These are phyloP conservation scores for Nanger granti DNA, from an alignment of 2,113 vertebrate genomes.

Conservation along the genomic window DNA sequence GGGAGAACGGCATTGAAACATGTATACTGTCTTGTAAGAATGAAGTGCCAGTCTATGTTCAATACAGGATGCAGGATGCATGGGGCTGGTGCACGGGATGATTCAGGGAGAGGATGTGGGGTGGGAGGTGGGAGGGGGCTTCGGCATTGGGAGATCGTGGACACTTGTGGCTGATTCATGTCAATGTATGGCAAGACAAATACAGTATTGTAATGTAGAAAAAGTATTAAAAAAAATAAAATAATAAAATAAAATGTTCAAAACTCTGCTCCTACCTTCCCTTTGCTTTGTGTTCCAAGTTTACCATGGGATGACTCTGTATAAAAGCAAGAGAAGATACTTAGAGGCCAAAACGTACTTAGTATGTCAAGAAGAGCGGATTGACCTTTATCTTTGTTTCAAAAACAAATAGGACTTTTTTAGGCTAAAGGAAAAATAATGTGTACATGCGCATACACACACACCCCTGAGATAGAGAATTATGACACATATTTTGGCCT, in stretches of 20 bases:
- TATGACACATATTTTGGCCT: neutral
- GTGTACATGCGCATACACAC: fast-evolving
- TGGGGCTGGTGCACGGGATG: too few species aligned
- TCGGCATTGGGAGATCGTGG: too few species aligned
- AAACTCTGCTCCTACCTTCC: neutral
- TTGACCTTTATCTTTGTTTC: neutral
- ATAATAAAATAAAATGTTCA: neutral
- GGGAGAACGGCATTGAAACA: too few species aligned
- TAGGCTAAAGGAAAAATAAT: neutral
- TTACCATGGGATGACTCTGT: neutral
- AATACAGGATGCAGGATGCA: too few species aligned
- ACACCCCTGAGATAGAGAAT: fast-evolving
- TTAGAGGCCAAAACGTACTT: neutral
- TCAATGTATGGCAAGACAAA: too few species aligned
- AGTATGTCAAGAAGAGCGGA: neutral
- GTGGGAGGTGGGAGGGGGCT: too few species aligned
- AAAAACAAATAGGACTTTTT: neutral
- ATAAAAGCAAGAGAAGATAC: neutral
- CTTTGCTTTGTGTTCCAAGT: neutral
- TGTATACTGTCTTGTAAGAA: too few species aligned
- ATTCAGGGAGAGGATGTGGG: too few species aligned
- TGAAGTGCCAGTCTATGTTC: too few species aligned
- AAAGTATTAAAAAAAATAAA: too few species aligned
- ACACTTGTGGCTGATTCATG: too few species aligned
- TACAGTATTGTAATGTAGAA: too few species aligned